Conservation (phyloP, 2,888 invertebrate species). For the Uloborus plumipes region DNA sequence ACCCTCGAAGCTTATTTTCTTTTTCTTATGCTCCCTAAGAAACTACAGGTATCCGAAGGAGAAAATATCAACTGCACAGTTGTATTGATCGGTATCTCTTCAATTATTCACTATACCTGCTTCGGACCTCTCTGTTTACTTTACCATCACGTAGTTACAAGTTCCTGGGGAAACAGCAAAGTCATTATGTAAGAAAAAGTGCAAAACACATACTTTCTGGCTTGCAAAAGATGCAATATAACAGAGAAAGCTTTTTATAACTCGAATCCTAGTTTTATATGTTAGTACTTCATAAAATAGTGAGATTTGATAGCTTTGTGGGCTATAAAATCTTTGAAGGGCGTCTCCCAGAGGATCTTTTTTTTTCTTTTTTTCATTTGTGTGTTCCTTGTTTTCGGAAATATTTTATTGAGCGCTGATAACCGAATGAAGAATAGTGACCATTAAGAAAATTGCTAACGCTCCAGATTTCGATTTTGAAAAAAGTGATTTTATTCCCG, state of each 20-base stretch:
- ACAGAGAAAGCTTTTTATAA: constrained; percentile 33
- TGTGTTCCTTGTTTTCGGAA: constrained; percentile 13
- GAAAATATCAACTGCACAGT: too few relatives aligned
- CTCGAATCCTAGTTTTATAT: constrained; percentile 33
- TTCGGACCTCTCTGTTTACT: constrained; percentile 37
- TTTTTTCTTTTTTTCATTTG: constrained; percentile 28
- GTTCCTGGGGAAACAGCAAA: neutral
- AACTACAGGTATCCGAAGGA: too few relatives aligned
- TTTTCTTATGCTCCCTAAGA: too few relatives aligned
- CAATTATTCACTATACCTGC: constrained; percentile 13
- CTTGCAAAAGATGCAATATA: neutral
- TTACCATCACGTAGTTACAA: constrained; percentile 33
- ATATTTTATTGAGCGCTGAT: constrained; percentile 16
- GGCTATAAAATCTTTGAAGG: constrained; percentile 20
- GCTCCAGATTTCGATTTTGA: constrained; percentile 7
- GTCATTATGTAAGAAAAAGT: neutral
- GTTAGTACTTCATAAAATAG: constrained; percentile 53
- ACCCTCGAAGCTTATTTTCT: too few relatives aligned
- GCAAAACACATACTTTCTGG: neutral
- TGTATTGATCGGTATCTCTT: constrained; percentile 12
- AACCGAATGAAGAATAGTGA: constrained; percentile 9
- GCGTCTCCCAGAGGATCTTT: constrained; percentile 15
- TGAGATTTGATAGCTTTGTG: constrained; percentile 42
- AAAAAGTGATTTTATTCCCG: too few relatives aligned
- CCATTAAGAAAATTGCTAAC: constrained; percentile 36